A percentile compares a stretch with the other conserved stretches of the same genome.
Conservation (phyloP, 2,888 invertebrate genomes). For the Calliopum simillimum region DNA sequence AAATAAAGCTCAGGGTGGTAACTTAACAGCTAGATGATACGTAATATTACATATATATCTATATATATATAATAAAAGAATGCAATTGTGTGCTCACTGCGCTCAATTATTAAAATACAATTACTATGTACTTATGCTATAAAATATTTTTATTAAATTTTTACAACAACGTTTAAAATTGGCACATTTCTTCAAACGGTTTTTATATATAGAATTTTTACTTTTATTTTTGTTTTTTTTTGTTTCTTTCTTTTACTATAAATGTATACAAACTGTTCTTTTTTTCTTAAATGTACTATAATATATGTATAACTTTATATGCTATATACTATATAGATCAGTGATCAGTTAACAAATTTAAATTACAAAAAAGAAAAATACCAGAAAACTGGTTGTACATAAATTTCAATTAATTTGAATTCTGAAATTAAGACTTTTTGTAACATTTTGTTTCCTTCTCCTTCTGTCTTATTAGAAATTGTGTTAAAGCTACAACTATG, state of each 20-base stretch:
- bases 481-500: slow-evolving; percentile 11
- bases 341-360: slow-evolving; percentile 45
- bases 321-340: slow-evolving; percentile 36
- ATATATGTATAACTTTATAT: slow-evolving; percentile 8
- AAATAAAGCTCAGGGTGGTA: slow-evolving; percentile 33
- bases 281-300: no score
- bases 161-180: slow-evolving; percentile 38
- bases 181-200: slow-evolving; percentile 47
- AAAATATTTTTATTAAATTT: neutral
- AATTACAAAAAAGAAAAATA: slow-evolving; percentile 34
- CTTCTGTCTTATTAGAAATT: slow-evolving; percentile 10
- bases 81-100: neutral
- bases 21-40: slow-evolving; percentile 23
- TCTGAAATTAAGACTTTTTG: slow-evolving; percentile 2
- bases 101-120: neutral
- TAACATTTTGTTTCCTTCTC: neutral
- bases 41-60: slow-evolving; percentile 2
- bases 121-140: no score
- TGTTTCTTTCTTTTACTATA: slow-evolving; percentile 24
- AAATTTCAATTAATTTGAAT: slow-evolving; percentile 10
- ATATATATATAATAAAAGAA: neutral
- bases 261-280: slow-evolving; percentile 22
- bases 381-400: slow-evolving; percentile 36
- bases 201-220: slow-evolving; percentile 13
- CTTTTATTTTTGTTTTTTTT: slow-evolving; percentile 11